These are phyloP conservation scores for Phenganax stokvisi DNA, from an alignment of 92 coral and sea anemone species.

Conservation along the genomic window DNA sequence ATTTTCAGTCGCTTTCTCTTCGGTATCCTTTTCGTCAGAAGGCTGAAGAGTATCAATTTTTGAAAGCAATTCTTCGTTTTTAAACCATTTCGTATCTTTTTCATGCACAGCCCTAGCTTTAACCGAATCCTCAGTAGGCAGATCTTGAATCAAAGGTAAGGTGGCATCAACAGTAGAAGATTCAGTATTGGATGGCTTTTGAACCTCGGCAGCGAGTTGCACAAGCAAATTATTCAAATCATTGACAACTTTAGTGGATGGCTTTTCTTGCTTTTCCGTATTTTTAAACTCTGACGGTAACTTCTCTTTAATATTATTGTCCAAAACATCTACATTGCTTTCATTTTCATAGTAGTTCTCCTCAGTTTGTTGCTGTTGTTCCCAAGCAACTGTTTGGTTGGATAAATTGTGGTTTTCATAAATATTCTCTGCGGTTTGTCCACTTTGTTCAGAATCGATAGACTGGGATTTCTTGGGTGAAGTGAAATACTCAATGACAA, in stretches of 20 bases:
- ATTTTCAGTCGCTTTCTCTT: no score
- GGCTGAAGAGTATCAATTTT: no score
- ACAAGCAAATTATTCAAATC: slow-evolving; percentile 28
- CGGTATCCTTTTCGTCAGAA: no score
- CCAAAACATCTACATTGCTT: background rate
- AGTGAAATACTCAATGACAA: slow-evolving; percentile 58
- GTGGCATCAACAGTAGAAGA: background rate
- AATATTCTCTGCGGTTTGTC: background rate
- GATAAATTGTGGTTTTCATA: background rate
- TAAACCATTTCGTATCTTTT: no score
- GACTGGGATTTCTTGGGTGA: slow-evolving; percentile 22
- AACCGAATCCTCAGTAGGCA: no score
- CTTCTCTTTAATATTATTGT: background rate
- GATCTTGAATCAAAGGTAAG: no score
- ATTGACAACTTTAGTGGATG: slow-evolving; percentile 10
- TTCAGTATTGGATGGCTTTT: slow-evolving; percentile 8
- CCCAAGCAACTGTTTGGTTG: background rate
- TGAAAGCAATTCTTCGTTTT: no score
- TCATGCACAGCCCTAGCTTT: no score
- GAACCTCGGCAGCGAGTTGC: slow-evolving; percentile 20
- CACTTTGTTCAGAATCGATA: background rate
- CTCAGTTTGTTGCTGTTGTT: background rate
- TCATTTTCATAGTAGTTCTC: background rate
- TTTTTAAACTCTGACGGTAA: background rate
- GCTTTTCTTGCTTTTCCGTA: background rate